Base-by-base conservation (phyloP, 1,140 invertebrate species). In the Bombus confusus region DNA sequence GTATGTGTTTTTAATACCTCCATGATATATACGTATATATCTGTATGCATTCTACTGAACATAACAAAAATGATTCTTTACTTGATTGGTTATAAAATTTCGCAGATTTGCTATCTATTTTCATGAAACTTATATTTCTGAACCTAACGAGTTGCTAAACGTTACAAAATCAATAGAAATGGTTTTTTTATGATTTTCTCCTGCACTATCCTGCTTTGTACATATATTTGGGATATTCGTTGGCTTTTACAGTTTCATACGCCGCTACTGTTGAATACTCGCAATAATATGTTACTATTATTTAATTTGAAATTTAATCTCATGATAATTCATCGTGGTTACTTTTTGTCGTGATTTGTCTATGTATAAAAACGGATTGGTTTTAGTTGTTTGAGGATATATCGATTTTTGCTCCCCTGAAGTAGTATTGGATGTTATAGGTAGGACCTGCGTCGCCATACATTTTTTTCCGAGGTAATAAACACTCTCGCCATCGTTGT, bases 381-480 rank as follows among this genome's bases (percentile, higher is more conserved):
- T 66, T 66, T 34, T 22, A 66, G 8, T 34, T 25, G 31, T 68
- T 68, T 37, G 34, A 9, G 9, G 9, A 68, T 68, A 22, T 76
- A 78, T 64, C 59, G 22, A 66, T 66, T 2, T 31, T 57, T 28
- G 28, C 18, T 34, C 3, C 6, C 41, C 4, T 15, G 37, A 41
- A 31, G 18, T 62, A 64, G 15, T 22, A 64, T 66, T 15, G 25
- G 18, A 34, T 18, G 9, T 78, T 39, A n/a, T 78, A 41, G 18
- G 15, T 41, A 62, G 28, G 39, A 39, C 4, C n/a, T 39, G 1
- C 3, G 10, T 25, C 13, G 39, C n/a, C 28, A 37, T 31, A 78
- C 39, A 78, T 66, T 64, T 59, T 62, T 66, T 28, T 0, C n/a
- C 76, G n/a, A 43, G 28, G 76, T 78, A 66, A 78, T 78, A 78